These are phyloP conservation scores for Triplophysa rosa DNA, from an alignment of 2,113 vertebrate genomes.

Conservation along the genomic window DNA sequence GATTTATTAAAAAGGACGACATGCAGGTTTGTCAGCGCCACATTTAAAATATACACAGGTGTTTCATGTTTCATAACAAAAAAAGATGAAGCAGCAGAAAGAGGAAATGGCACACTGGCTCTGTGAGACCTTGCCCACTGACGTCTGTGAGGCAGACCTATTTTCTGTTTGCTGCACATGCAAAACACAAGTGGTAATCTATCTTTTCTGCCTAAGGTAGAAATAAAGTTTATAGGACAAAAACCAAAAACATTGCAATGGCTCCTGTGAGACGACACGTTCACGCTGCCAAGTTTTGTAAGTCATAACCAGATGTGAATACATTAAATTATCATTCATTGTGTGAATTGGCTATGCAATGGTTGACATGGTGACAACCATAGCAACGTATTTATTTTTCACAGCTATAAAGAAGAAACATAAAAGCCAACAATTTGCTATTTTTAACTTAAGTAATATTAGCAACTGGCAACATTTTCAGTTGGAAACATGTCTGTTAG, in stretches of 20 bases:
- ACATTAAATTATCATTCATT: background rate
- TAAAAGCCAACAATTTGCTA: no score
- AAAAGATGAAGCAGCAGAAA: conserved; percentile 53
- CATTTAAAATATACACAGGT: conserved; percentile 51
- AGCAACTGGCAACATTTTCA: no score
- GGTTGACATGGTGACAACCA: no score
- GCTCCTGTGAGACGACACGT: background rate
- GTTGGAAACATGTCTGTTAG: no score
- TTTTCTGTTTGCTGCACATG: conserved; percentile 52
- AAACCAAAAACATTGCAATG: background rate
- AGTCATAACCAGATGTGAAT: background rate
- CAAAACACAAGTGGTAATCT: conserved; percentile 39
- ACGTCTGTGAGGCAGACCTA: conserved; percentile 29
- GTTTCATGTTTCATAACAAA: conserved; percentile 38
- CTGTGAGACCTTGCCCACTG: conserved; percentile 22
- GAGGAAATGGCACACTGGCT: conserved; percentile 27
- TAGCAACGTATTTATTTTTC: no score
- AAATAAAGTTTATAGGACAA: conserved; percentile 13
- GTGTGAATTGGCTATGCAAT: background rate
- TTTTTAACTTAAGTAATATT: no score
- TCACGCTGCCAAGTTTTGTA: background rate
- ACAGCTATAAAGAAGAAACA: no score
- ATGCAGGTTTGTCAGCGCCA: conserved; percentile 41
- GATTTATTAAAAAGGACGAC: conserved; percentile 50
- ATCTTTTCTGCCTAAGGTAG: conserved; percentile 40